Evolutionary conservation across 2,888 invertebrate genomes (phyloP).

Genomic region (Ypsolopha sequella): DNA sequence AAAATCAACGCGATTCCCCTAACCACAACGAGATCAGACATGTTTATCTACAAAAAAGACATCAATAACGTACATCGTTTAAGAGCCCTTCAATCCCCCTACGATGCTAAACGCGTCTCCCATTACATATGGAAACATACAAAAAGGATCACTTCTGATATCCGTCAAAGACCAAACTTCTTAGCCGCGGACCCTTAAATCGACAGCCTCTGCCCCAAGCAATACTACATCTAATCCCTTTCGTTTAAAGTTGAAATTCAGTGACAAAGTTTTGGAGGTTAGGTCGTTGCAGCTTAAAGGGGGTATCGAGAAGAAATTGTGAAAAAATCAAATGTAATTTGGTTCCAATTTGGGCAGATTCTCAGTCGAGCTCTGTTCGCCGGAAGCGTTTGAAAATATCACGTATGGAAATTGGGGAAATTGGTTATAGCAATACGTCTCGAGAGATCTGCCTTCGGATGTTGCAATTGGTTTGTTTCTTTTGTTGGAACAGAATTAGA

Average conservation of each 20-base stretch:
- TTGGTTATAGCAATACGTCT: background rate
- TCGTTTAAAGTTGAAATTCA: background rate
- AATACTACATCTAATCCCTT: background rate
- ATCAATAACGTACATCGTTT: constrained; percentile 57
- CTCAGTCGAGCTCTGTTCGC: background rate
- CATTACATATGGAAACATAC: constrained; percentile 26
- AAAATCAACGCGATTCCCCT: too few relatives aligned
- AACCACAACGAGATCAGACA: constrained; percentile 13
- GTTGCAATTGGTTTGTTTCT: background rate
- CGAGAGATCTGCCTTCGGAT: background rate
- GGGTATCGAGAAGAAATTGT: too few relatives aligned
- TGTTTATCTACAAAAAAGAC: constrained; percentile 55
- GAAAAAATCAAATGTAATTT: constrained; percentile 1
- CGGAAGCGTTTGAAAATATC: background rate
- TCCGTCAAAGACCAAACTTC: constrained; percentile 60
- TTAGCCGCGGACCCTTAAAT: constrained; percentile 28
- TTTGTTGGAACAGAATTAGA: too few relatives aligned
- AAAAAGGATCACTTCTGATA: constrained; percentile 56
- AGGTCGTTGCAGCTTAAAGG: too few relatives aligned
- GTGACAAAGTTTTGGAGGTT: too few relatives aligned
- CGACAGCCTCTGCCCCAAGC: constrained; percentile 11
- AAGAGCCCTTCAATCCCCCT: constrained; percentile 20
- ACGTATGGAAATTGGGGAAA: background rate
- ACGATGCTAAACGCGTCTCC: constrained; percentile 21
- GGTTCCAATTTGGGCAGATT: background rate